Conservation (phyloP, 2,113 vertebrate species). For the Ranitomeya imitator region DNA sequence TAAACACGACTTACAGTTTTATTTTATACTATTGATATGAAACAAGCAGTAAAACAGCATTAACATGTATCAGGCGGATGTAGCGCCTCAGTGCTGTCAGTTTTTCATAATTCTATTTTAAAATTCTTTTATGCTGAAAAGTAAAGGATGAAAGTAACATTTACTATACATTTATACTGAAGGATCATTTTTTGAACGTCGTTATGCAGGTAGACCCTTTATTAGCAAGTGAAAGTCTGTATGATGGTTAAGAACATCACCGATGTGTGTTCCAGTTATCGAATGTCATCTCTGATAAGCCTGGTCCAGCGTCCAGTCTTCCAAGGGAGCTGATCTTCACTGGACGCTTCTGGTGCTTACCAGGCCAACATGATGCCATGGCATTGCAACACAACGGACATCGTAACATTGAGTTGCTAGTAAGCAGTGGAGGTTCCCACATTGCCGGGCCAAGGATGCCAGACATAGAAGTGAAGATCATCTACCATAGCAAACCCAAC, state of each 20-base stretch:
- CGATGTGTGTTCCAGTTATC: no score
- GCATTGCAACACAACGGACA: no score
- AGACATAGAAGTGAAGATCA: no score
- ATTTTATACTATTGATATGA: not conserved
- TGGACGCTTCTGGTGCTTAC: no score
- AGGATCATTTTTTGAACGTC: not conserved
- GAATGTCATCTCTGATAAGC: no score
- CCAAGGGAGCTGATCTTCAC: no score
- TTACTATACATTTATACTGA: not conserved
- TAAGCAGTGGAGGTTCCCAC: no score
- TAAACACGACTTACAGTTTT: not conserved
- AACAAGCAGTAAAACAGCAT: constrained; percentile 11
- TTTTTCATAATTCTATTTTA: constrained; percentile 3
- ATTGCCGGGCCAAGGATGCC: no score
- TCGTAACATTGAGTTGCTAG: no score
- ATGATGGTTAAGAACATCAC: not conserved
- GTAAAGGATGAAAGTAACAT: not conserved
- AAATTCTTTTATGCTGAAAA: not conserved
- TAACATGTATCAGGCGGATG: not conserved
- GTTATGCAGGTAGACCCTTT: not conserved
- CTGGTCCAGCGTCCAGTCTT: no score
- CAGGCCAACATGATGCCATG: no score
- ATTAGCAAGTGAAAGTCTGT: not conserved
- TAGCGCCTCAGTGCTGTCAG: not conserved
- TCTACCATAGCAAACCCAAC: no score